These are phyloP conservation scores for Saccopteryx leptura DNA, from an alignment of 2,113 vertebrate species.

Conservation along the genomic window DNA sequence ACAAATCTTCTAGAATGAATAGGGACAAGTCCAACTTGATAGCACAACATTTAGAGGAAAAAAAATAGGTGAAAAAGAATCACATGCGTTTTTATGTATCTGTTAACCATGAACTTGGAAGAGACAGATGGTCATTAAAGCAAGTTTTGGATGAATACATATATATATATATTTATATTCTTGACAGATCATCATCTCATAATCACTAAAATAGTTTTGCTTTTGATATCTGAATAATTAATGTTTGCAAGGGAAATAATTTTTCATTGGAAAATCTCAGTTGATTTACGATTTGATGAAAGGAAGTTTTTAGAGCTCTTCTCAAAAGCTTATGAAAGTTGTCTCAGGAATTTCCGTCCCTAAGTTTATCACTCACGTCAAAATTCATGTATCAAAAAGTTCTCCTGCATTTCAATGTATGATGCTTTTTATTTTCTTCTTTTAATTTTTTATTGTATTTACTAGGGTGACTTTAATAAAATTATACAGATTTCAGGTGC, in stretches of 20 bases:
- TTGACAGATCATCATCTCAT: conserved; percentile 30
- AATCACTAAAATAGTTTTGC: neutral
- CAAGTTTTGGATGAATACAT: neutral
- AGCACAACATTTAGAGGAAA: neutral
- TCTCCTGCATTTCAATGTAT: neutral
- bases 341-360: conserved; percentile 23
- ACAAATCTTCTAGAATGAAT: conserved; percentile 8
- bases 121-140: neutral
- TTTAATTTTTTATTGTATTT: no score
- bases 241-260: neutral
- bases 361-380: neutral
- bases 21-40: neutral
- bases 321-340: conserved; percentile 7
- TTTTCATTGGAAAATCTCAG: conserved; percentile 37
- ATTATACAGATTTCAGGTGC: no score
- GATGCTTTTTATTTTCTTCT: neutral
- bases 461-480: no score
- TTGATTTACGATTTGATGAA: conserved; percentile 33
- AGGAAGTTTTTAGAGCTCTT: conserved; percentile 21
- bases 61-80: conserved; percentile 15
- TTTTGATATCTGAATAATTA: conserved; percentile 7
- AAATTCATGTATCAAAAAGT: conserved; percentile 46
- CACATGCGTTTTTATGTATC: neutral
- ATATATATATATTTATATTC: neutral
- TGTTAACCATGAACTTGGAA: conserved; percentile 20